Percentiles rank a stretch among this genome's conserved stretches.
Evolutionary conservation across 2,113 vertebrate species (phyloP).

Genomic region (Willisornis vidua): DNA sequence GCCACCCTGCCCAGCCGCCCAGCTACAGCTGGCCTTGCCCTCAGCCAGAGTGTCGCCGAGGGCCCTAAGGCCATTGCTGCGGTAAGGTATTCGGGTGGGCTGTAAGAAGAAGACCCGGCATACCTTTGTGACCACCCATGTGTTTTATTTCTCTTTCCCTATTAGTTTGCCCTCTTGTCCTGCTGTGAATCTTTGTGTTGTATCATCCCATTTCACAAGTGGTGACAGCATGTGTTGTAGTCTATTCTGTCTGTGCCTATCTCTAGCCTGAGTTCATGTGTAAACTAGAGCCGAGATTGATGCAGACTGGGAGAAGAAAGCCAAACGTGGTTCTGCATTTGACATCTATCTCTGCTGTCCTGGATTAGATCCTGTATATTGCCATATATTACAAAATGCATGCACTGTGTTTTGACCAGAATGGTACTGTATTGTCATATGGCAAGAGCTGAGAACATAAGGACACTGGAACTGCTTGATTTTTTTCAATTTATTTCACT

Average conservation of each 20-base stretch:
- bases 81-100: conserved; percentile 57
- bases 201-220: background rate
- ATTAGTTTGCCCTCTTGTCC: background rate
- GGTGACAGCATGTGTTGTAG: background rate
- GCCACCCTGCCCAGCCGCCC: conserved; percentile 54
- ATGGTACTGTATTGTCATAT: background rate
- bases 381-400: background rate
- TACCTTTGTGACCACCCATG: background rate
- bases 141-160: background rate
- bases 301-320: background rate
- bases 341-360: background rate
- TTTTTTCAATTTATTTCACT: background rate
- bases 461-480: background rate
- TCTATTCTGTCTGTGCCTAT: background rate
- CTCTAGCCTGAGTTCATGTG: background rate
- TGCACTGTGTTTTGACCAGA: background rate
- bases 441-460: background rate
- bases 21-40: conserved; percentile 63
- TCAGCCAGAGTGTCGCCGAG: conserved; percentile 70
- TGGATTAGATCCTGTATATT: background rate
- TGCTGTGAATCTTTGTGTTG: background rate
- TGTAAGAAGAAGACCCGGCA: background rate
- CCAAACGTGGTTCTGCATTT: background rate
- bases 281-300: background rate
- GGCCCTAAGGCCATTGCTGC: conserved; percentile 69